phyloP scores from a whole-genome alignment of 2,113 vertebrate species.

The Sturnus vulgaris region DNA sequence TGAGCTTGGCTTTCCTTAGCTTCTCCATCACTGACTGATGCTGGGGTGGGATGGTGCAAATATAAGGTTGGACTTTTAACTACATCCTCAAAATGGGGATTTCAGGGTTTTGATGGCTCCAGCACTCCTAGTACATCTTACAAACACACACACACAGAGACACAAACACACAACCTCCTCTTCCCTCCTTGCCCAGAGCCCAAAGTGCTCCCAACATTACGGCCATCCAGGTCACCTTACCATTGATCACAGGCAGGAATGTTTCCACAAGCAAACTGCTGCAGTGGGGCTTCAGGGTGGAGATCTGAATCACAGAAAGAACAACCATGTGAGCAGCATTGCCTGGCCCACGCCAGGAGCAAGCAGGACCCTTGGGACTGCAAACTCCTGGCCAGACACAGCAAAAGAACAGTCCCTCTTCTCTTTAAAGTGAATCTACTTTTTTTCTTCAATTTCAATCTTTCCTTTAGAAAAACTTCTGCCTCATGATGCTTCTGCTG shows the following conservation, averaged over 20 bases:
- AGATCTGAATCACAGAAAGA: neutral
- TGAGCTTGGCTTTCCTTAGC: fast-evolving
- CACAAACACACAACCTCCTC: fast-evolving
- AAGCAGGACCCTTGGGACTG: neutral
- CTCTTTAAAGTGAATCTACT: neutral
- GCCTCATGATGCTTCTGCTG: neutral
- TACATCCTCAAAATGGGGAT: neutral
- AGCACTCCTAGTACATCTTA: neutral
- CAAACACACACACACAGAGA: too few relatives aligned
- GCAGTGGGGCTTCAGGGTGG: neutral
- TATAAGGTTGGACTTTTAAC: neutral
- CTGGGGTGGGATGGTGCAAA: neutral
- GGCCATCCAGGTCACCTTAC: neutral
- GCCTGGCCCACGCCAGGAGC: neutral
- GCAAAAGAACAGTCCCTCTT: neutral
- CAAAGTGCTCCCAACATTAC: fast-evolving
- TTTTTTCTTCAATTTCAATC: neutral
- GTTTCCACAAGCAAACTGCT: neutral
- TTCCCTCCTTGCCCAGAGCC: neutral
- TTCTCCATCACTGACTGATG: neutral
- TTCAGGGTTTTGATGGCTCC: neutral
- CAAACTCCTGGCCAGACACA: neutral
- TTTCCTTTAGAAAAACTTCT: neutral
- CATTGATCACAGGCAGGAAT: neutral
- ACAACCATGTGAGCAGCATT: neutral